Evolutionary conservation across 2,888 invertebrate genomes (phyloP), one percentile per base, ranked within the genome.

Genomic region (Cremastobaeus sp.): DNA sequence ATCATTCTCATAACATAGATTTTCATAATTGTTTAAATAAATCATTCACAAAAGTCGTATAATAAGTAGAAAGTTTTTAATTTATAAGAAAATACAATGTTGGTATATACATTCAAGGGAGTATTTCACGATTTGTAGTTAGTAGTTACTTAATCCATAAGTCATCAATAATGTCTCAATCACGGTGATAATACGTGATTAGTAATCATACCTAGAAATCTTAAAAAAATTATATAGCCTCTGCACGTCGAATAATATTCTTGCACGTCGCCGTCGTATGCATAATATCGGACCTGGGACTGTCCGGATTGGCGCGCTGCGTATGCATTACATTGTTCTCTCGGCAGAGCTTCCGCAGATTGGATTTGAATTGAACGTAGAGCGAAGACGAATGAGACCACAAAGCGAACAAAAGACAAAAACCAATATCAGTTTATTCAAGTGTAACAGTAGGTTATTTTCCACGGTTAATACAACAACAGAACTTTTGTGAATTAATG

Each of bases 281-380:
- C 83, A 84, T 83, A 83, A 83, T 82, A 81, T 81, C 78, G 50
- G 32, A 52, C 50, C 25, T 37, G 47, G 60, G 73, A 43, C 68
- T 64, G 45, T 57, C 35, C 32, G 54, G 70, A 54, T 71, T 73
- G 66, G 68, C 68, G 47, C 59, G 41, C 68, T 71, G 59, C 34
- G 70, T 70, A 64, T 74, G 69, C 69, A 74, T 74, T 74, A 74
- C 74, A 74, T 54, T 45, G 59, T 54, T 69, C 65, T 74, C 69
- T 48, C 65, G 62, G 50, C 76, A 73, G 81, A 77, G 77, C 74
- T 74, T 76, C 76, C 78, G 70, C 73, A 81, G 84, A 84, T 84
- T 83, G 82, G 82, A 82, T 83, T 82, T 79, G 77, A 82, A 83
- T 83, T 79, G 82, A 75, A 75, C 76, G 50, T 75, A 74, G 64